A percentile compares a stretch with the other conserved stretches of the same genome.
Conservation (phyloP, 2,888 invertebrate species). For the Noctua janthe region DNA sequence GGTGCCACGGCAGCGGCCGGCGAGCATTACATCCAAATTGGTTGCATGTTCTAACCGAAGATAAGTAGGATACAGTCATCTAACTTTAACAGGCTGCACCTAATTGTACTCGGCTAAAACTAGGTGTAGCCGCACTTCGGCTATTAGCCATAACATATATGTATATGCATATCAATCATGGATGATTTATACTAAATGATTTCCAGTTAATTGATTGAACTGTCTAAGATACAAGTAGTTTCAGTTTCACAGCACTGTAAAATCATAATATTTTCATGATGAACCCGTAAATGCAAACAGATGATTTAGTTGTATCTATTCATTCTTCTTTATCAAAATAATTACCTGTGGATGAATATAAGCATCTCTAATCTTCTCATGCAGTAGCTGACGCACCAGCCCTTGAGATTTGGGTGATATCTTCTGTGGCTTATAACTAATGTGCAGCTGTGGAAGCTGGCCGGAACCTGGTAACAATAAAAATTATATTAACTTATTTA, state of each 20-base stretch:
- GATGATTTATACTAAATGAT: background rate
- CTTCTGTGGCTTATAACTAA: constrained; percentile 99
- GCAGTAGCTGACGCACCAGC: constrained; percentile 97
- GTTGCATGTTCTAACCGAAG: too few relatives aligned
- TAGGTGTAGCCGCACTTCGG: too few relatives aligned
- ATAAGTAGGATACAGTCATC: too few relatives aligned
- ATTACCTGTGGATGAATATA: constrained; percentile 97
- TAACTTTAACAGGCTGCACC: too few relatives aligned
- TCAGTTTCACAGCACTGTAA: background rate
- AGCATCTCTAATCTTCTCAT: constrained; percentile 99
- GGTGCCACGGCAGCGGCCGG: too few relatives aligned
- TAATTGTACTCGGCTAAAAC: too few relatives aligned
- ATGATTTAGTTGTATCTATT: background rate
- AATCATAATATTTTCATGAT: too few relatives aligned
- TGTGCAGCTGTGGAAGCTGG: constrained; percentile 96
- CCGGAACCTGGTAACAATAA: constrained; percentile 85
- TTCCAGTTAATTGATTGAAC: background rate
- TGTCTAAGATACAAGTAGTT: background rate
- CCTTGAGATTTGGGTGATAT: constrained; percentile 99
- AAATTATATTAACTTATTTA: background rate
- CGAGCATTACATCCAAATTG: too few relatives aligned
- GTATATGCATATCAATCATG: background rate
- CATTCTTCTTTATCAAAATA: background rate
- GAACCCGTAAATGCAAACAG: background rate
- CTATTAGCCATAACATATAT: too few relatives aligned